phyloP scores from a whole-genome alignment of 2,797 vertebrate genomes.

The Cheirogaleus major region DNA sequence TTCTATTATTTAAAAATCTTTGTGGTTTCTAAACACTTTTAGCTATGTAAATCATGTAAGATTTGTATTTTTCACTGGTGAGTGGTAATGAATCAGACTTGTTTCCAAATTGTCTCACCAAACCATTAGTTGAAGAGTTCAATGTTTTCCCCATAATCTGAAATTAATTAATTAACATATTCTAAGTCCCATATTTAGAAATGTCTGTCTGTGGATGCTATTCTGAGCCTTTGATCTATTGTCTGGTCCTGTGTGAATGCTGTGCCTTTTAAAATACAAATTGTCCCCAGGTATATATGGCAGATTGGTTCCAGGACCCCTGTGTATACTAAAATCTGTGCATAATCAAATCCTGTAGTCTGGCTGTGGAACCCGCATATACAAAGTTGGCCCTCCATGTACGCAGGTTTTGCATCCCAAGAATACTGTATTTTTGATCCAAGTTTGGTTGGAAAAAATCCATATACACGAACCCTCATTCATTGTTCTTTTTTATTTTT shows the following conservation, averaged over 20 bases:
- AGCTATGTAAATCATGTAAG: neutral
- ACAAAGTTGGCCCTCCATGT: neutral
- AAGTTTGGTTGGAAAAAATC: neutral
- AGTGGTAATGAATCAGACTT: neutral
- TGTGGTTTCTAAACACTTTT: neutral
- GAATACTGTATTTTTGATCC: neutral
- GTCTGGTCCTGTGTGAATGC: neutral
- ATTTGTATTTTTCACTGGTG: neutral
- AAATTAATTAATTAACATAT: neutral
- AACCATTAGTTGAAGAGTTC: neutral
- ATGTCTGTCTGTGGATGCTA: neutral
- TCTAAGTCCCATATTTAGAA: neutral
- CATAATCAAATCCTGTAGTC: neutral
- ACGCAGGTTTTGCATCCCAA: neutral
- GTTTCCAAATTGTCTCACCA: neutral
- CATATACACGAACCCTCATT: neutral
- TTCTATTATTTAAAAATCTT: neutral
- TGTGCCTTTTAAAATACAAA: neutral
- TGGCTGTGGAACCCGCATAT: neutral
- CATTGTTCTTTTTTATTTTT: neutral
- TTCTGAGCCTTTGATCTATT: neutral
- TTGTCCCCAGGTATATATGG: neutral
- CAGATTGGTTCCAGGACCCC: neutral
- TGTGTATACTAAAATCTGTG: neutral
- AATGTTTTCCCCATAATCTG: neutral